These are phyloP conservation scores for Otocyon megalotis DNA, from an alignment of 2,113 vertebrate species.

Conservation along the genomic window DNA sequence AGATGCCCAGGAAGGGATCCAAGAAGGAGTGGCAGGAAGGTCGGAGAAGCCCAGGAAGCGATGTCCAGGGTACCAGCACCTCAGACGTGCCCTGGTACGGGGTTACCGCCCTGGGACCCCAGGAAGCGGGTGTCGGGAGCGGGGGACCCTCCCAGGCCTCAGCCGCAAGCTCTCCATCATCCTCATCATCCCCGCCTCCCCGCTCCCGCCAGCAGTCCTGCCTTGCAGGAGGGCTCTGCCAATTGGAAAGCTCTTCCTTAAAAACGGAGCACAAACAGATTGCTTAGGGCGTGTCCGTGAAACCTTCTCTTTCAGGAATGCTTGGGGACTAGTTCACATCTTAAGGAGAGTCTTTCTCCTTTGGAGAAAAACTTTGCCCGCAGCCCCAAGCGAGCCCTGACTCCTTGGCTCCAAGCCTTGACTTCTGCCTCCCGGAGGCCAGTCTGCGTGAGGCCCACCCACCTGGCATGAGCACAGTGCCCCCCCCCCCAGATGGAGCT, in stretches of 20 bases:
- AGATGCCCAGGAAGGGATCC: neutral
- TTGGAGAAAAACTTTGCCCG: neutral
- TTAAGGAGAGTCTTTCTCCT: neutral
- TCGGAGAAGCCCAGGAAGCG: neutral
- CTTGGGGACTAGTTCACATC: neutral
- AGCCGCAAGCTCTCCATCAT: neutral
- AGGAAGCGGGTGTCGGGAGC: fast-evolving
- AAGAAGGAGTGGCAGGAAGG: neutral
- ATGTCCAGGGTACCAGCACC: neutral
- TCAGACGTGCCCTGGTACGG: neutral
- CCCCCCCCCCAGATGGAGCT: neutral
- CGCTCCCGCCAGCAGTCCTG: neutral
- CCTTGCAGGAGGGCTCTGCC: neutral
- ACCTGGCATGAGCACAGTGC: neutral
- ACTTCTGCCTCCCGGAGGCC: neutral
- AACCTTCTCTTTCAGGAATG: neutral
- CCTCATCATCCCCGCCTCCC: neutral
- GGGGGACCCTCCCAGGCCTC: neutral
- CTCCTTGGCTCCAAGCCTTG: neutral
- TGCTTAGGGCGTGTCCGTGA: too few species aligned
- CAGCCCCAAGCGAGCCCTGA: neutral
- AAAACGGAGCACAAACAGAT: neutral
- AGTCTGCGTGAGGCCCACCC: fast-evolving
- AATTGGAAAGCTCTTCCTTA: neutral
- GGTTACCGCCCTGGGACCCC: neutral